Evolutionary conservation across 2,797 vertebrate species (phyloP).

Genomic region (Sebastes baramenuke): DNA sequence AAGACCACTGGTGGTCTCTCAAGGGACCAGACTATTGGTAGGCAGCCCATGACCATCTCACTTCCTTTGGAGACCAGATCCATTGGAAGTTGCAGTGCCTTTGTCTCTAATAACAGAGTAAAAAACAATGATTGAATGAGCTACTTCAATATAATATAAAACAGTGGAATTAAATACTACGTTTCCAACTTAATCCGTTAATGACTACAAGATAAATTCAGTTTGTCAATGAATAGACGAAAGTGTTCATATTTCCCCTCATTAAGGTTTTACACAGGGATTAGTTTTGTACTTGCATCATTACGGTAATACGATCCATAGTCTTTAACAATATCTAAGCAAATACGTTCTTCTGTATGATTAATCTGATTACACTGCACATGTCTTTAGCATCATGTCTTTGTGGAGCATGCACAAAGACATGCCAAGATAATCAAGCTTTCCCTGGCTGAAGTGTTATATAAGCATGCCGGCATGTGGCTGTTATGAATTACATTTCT

Average conservation of each 20-base stretch:
- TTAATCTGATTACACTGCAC: constrained; percentile 19
- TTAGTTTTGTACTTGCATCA: not conserved
- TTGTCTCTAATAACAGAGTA: not conserved
- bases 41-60: not conserved
- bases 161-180: not conserved
- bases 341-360: constrained; percentile 2
- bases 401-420: not conserved
- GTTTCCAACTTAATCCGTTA: not conserved
- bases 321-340: constrained; percentile 1
- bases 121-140: not conserved
- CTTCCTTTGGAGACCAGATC: not conserved
- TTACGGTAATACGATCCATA: not conserved
- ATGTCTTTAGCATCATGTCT: not conserved
- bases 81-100: not conserved
- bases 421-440: not conserved
- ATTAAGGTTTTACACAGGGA: constrained; percentile 18
- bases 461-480: not conserved
- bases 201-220: constrained; percentile 3
- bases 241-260: constrained; percentile 11
- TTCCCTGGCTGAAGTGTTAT: not conserved
- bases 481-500: not conserved
- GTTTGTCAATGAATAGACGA: not conserved
- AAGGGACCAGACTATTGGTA: not conserved
- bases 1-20: not conserved
- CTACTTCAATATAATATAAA: constrained; percentile 1